phyloP scores from a whole-genome alignment of 2,888 invertebrate species.

The Lottia gigantea region DNA sequence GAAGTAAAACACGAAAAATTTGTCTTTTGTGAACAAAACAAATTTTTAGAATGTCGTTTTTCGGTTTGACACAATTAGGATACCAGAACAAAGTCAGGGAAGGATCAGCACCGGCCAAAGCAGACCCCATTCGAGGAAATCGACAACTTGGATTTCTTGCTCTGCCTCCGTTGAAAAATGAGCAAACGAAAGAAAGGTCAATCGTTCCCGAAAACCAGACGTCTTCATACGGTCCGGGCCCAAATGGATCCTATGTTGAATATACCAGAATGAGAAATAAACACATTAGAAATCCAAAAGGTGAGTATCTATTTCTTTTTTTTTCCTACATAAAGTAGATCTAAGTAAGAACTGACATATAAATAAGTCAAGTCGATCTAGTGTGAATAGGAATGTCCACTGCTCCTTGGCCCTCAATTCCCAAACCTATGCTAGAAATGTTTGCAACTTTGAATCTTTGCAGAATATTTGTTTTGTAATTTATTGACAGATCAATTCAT shows the following conservation, averaged over 20 bases:
- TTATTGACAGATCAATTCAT: too few species aligned
- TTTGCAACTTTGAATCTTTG: too few species aligned
- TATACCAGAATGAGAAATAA: constrained; percentile 59
- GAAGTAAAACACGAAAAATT: too few species aligned
- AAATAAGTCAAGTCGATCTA: too few species aligned
- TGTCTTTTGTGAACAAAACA: too few species aligned
- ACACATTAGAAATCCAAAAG: constrained; percentile 59
- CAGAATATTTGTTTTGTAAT: too few species aligned
- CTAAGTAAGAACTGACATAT: background rate
- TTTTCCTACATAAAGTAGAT: background rate
- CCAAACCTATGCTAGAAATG: too few species aligned
- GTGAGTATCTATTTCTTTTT: constrained; percentile 30
- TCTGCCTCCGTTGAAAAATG: constrained; percentile 56
- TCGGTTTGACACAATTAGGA: constrained; percentile 63
- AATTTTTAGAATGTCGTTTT: constrained; percentile 59
- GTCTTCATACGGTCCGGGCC: constrained; percentile 60
- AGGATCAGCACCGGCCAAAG: constrained; percentile 44
- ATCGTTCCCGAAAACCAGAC: constrained; percentile 59
- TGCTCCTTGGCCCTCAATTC: too few species aligned
- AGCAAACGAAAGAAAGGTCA: constrained; percentile 48
- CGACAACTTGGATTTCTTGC: constrained; percentile 55
- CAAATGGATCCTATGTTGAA: constrained; percentile 59
- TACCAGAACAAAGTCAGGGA: constrained; percentile 65
- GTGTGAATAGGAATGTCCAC: too few species aligned
- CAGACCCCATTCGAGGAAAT: constrained; percentile 47